Conservation (phyloP, 1,140 invertebrate species). For the Tetramorium alpestre region DNA sequence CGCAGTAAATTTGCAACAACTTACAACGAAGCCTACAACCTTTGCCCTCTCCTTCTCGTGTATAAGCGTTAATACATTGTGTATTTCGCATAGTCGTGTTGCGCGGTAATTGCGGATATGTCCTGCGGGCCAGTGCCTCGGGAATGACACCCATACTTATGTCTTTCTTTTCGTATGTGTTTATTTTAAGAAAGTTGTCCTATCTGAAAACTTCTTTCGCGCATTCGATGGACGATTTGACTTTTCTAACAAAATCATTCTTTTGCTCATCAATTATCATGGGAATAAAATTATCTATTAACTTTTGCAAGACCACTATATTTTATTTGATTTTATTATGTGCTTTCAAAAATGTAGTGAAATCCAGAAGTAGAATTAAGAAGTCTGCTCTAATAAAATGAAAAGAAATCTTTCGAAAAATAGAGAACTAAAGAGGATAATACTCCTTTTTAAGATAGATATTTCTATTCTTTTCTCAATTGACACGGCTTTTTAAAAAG, state of each 20-base stretch:
- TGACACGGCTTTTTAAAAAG: not conserved
- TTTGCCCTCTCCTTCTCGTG: slow-evolving; percentile 7
- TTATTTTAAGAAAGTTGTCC: slow-evolving; percentile 11
- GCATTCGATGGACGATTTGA: not conserved
- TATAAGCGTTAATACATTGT: slow-evolving; percentile 37
- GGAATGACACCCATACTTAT: not conserved
- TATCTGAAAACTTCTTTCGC: not conserved
- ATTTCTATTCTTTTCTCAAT: not conserved
- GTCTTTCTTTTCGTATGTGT: not conserved
- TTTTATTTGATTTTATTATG: not conserved
- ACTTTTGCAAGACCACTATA: not conserved
- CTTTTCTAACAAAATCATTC: not conserved
- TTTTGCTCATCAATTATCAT: not conserved
- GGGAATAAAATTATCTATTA: not conserved
- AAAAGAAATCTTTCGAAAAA: not conserved
- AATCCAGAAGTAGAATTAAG: not conserved
- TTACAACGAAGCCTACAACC: slow-evolving; percentile 38
- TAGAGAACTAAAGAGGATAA: not conserved
- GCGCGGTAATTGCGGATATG: slow-evolving; percentile 51
- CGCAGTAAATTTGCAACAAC: slow-evolving; percentile 54
- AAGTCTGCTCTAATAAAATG: not conserved
- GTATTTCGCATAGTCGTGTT: slow-evolving; percentile 35
- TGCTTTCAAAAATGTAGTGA: not conserved
- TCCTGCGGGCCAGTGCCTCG: not conserved
- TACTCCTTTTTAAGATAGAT: not conserved